These are phyloP conservation scores for Netelia inedita DNA, from an alignment of 2,888 invertebrate genomes.

Conservation along the genomic window DNA sequence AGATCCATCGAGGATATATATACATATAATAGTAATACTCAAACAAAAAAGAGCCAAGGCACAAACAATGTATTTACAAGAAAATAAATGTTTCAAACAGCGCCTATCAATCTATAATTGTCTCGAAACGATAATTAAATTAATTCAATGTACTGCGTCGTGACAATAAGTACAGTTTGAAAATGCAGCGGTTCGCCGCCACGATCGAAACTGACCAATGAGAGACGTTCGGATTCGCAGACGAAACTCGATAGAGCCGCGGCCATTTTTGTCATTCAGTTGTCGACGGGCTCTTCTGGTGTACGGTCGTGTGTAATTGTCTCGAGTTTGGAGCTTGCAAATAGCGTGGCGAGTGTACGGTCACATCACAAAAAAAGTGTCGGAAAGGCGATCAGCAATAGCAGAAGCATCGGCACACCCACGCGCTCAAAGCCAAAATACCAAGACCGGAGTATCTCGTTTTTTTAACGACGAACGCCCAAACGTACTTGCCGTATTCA, in stretches of 20 bases:
- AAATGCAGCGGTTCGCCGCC: neutral
- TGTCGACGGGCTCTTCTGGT: slow-evolving; percentile 80
- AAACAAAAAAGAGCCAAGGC: slow-evolving; percentile 70
- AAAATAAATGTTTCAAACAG: slow-evolving; percentile 78
- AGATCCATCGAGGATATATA: slow-evolving; percentile 15
- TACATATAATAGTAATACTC: slow-evolving; percentile 30
- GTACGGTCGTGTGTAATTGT: slow-evolving; percentile 75
- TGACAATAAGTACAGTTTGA: neutral
- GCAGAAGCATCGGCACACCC: neutral
- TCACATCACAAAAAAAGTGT: slow-evolving; percentile 4
- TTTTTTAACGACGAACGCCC: slow-evolving; percentile 83
- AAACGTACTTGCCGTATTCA: slow-evolving; percentile 88
- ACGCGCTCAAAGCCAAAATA: slow-evolving; percentile 57
- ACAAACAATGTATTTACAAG: slow-evolving; percentile 77
- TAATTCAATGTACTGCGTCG: neutral
- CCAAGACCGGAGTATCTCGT: slow-evolving; percentile 78
- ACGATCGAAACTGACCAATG: neutral
- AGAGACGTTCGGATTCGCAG: neutral
- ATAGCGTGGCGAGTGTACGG: slow-evolving; percentile 11
- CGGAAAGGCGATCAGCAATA: neutral
- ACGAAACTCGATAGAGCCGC: slow-evolving; percentile 16
- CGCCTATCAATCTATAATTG: slow-evolving; percentile 40
- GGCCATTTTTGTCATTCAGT: slow-evolving; percentile 75
- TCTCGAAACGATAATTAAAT: too few species aligned
- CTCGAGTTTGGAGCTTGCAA: slow-evolving; percentile 69